These are phyloP conservation scores for Augiades crinisus DNA, from an alignment of 2,888 invertebrate genomes.

Conservation along the genomic window DNA sequence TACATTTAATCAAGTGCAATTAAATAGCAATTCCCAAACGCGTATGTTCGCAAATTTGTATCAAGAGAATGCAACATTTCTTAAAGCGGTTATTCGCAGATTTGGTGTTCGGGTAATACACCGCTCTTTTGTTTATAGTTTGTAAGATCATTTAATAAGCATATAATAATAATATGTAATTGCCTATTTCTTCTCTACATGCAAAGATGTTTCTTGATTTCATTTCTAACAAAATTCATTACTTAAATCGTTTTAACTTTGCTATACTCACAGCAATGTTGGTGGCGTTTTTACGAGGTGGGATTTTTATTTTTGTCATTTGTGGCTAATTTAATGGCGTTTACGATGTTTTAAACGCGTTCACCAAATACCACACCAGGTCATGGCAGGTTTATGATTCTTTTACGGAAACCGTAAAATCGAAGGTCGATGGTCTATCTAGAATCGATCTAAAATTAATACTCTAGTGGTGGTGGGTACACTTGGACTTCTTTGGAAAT, in stretches of 20 bases:
- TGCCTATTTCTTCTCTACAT: too few species aligned
- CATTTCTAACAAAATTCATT: too few species aligned
- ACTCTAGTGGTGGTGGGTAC: not conserved
- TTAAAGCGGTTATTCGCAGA: too few species aligned
- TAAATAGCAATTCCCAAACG: too few species aligned
- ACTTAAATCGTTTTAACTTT: not conserved
- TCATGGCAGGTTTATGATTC: slow-evolving; percentile 6
- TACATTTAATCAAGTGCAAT: too few species aligned
- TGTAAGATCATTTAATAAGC: too few species aligned
- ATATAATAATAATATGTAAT: too few species aligned
- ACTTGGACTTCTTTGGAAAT: not conserved
- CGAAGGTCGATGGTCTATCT: slow-evolving; percentile 12
- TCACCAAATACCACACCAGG: slow-evolving; percentile 1
- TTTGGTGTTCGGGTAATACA: too few species aligned
- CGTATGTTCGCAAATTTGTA: too few species aligned
- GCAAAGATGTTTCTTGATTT: too few species aligned
- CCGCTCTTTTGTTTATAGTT: too few species aligned
- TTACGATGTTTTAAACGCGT: slow-evolving; percentile 9
- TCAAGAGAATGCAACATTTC: too few species aligned
- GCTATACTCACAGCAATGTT: not conserved
- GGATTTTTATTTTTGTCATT: slow-evolving; percentile 7
- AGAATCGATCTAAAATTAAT: not conserved
- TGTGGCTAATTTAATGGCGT: slow-evolving; percentile 11
- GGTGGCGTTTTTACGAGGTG: not conserved
- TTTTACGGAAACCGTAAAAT: slow-evolving; percentile 9